Percentiles rank a stretch among this genome's conserved stretches.
Evolutionary conservation across 2,888 invertebrate species (phyloP).

Genomic region (Synergus gifuensis): DNA sequence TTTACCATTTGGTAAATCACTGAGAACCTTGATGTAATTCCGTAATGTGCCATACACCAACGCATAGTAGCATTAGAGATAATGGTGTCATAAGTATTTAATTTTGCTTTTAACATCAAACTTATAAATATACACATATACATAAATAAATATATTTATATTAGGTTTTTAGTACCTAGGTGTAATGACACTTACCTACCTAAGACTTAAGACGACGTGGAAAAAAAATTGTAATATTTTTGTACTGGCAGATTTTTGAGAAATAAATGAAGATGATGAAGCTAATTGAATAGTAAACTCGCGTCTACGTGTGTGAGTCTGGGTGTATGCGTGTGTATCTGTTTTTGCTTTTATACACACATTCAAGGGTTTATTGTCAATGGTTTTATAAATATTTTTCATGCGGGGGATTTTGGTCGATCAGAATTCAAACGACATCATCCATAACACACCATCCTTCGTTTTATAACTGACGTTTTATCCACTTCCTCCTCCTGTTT

Average conservation of each 20-base stretch:
- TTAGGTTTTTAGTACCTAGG: conserved; percentile 54
- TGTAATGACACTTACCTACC: conserved; percentile 58
- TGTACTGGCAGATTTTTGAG: conserved; percentile 72
- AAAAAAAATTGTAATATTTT: conserved; percentile 73
- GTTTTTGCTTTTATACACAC: conserved; percentile 42
- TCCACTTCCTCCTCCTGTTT: conserved; percentile 10
- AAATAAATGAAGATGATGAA: conserved; percentile 63
- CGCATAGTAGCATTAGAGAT: conserved; percentile 55
- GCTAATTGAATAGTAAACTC: conserved; percentile 46
- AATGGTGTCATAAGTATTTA: conserved; percentile 56
- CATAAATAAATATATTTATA: conserved; percentile 35
- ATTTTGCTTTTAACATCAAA: conserved; percentile 55
- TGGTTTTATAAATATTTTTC: conserved; percentile 30
- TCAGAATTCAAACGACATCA: conserved; percentile 24
- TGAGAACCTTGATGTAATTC: conserved; percentile 38
- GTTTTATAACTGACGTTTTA: conserved; percentile 14
- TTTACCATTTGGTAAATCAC: neutral
- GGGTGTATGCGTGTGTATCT: conserved; percentile 51
- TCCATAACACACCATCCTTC: conserved; percentile 37
- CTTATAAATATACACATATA: conserved; percentile 46
- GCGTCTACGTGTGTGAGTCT: conserved; percentile 53
- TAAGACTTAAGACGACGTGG: conserved; percentile 62
- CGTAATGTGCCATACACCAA: conserved; percentile 55
- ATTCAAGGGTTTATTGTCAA: conserved; percentile 29
- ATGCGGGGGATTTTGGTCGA: conserved; percentile 21